Base-by-base conservation (phyloP, 2,797 vertebrate genomes). In the Ispidina lecontei region DNA sequence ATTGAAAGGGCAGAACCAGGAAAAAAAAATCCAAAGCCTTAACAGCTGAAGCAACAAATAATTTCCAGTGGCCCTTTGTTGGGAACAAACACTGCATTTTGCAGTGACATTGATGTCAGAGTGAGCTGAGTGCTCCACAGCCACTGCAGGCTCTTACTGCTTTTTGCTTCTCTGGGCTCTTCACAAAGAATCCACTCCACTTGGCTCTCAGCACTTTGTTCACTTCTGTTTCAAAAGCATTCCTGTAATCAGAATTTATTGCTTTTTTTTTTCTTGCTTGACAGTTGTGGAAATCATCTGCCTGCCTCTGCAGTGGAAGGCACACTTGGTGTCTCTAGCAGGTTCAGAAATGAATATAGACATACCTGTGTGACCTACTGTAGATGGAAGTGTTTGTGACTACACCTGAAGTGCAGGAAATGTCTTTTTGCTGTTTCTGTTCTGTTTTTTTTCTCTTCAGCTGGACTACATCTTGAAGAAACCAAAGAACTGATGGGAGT, bases 31-130 rank as follows among this genome's bases (percentile, higher is more conserved):
- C 47, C 47, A 76, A 83, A 84, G 80, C 65, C 69, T 52, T 80
- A 64, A 55, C 80, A 96, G 49, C 65, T 95, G 93, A 95, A 92
- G 77, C 78, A 95, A 69, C 62, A 84, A 88, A 82, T 89, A 68
- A 79, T 90, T 90, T 91, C 62, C 49, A 84, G 35, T 56, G 0
- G 0, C 67, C 25, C 47, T 84, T 79, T 76, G 52, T 21, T 74
- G 49, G n/a, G 84, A 67, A 46, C 1, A 4, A 74, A 17, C 62
- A 7, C 14, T 62, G 58, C 7, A 25, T 79, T 95, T 93, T 83
- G 52, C 39, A 74, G 1, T 49, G 49, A 16, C 7, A 1, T 6
- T 39, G 37, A 39, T 5, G 21, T 90, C 71, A 52, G 49, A 77
- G 21, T 23, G 23, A 7, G 12, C 19, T 70, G 54, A 58, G 23